Conservation (phyloP, 2,113 vertebrate genomes). For the Geothlypis trichas region DNA sequence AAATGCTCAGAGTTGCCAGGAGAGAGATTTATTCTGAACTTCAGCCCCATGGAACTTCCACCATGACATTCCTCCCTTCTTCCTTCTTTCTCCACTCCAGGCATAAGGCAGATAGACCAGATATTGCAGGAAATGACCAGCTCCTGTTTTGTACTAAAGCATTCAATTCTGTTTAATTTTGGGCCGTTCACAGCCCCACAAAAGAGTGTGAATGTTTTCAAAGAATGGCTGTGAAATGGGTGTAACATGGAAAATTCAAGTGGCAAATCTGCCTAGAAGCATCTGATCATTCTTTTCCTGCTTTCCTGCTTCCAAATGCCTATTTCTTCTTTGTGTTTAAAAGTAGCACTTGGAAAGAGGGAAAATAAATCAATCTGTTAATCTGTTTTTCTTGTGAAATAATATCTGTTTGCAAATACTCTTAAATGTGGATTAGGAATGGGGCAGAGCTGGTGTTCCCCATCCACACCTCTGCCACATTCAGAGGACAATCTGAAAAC, state of each 20-base stretch:
- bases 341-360: background rate
- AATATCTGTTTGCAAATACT: constrained; percentile 9
- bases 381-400: background rate
- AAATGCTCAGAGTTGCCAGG: constrained; percentile 48
- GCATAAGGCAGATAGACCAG: background rate
- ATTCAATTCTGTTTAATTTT: background rate
- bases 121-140: constrained; percentile 21
- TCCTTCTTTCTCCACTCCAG: background rate
- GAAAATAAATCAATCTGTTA: constrained; percentile 3
- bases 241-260: constrained; percentile 12
- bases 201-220: background rate
- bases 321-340: background rate
- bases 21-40: constrained; percentile 47
- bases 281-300: constrained; percentile 17
- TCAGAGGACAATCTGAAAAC: background rate
- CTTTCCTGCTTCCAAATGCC: constrained; percentile 10
- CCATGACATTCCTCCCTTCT: background rate
- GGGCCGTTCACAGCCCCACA: background rate
- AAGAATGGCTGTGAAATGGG: constrained; percentile 22
- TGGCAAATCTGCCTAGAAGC: constrained; percentile 1
- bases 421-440: background rate
- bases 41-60: constrained; percentile 23
- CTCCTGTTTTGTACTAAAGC: background rate
- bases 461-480: background rate
- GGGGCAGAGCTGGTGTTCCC: background rate